phyloP scores from a whole-genome alignment of 2,113 vertebrate genomes.

The Eretmochelys imbricata region DNA sequence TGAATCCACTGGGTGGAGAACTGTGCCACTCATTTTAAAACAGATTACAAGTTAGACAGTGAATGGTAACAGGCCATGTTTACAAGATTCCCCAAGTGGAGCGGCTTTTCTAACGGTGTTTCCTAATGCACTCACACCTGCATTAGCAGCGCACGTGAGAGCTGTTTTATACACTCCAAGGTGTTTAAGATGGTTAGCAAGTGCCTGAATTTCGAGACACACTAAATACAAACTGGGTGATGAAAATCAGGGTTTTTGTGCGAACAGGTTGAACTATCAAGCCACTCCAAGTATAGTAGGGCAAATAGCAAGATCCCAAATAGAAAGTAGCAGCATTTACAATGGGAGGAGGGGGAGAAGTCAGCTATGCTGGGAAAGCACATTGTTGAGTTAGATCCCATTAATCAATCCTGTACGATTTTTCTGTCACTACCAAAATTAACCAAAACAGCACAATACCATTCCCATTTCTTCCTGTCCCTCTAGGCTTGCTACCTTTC shows the following conservation, averaged over 20 bases:
- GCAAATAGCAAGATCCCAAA: slow-evolving; percentile 51
- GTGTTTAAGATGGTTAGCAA: background rate
- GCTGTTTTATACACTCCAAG: background rate
- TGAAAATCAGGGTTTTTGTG: background rate
- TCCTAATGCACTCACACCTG: background rate
- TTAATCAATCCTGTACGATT: slow-evolving; percentile 33
- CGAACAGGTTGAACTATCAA: slow-evolving; percentile 52
- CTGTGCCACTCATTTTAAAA: background rate
- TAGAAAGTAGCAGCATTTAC: slow-evolving; percentile 71
- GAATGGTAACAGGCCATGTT: accelerated
- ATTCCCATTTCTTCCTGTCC: slow-evolving; percentile 42
- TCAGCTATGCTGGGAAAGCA: slow-evolving; percentile 47
- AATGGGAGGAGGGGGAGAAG: slow-evolving; percentile 21
- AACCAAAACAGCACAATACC: background rate
- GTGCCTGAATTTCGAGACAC: background rate
- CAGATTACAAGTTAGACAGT: background rate
- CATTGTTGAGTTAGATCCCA: slow-evolving; percentile 38
- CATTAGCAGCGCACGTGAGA: background rate
- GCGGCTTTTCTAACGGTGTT: background rate
- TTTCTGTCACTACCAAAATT: slow-evolving; percentile 64
- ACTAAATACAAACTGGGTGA: background rate
- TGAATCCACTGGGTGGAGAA: background rate
- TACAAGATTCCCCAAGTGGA: accelerated
- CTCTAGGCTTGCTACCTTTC: slow-evolving; percentile 65
- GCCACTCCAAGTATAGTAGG: slow-evolving; percentile 62